Conservation (phyloP, 2,797 vertebrate species). For the Poecilia picta region DNA sequence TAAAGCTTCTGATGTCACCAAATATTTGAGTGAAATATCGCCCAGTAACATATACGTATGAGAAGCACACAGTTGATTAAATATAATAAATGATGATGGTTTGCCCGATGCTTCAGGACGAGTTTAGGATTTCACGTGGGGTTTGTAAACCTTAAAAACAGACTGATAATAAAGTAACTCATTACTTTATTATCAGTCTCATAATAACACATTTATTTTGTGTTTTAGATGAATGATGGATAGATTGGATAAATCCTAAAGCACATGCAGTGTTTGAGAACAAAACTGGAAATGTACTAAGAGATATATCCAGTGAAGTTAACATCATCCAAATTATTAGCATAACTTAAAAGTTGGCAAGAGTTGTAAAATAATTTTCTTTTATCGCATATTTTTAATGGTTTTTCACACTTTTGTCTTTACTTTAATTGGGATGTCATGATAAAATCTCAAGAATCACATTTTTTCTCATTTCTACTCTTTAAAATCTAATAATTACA, state of each 20-base stretch:
- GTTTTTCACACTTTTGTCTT: not conserved
- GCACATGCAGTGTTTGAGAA: not conserved
- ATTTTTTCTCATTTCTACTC: not conserved
- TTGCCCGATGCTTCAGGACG: conserved; percentile 20
- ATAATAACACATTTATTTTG: too few species aligned
- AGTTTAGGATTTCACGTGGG: conserved; percentile 3
- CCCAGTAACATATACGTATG: conserved; percentile 28
- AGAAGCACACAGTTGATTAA: conserved; percentile 64
- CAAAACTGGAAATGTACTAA: not conserved
- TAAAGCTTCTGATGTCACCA: conserved; percentile 32
- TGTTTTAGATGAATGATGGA: not conserved
- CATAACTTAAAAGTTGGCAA: not conserved
- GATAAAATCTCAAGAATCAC: not conserved
- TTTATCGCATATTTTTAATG: not conserved
- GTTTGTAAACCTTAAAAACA: conserved; percentile 6
- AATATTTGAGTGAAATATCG: conserved; percentile 18
- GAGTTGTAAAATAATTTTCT: not conserved
- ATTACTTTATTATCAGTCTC: not conserved
- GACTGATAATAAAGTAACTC: not conserved
- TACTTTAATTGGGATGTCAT: not conserved
- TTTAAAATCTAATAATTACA: not conserved
- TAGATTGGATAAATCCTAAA: not conserved
- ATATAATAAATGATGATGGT: conserved; percentile 44
- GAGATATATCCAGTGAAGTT: not conserved
- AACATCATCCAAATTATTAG: not conserved